Evolutionary conservation across 2,113 vertebrate species (phyloP).

Genomic region (Ceyx melanurus): DNA sequence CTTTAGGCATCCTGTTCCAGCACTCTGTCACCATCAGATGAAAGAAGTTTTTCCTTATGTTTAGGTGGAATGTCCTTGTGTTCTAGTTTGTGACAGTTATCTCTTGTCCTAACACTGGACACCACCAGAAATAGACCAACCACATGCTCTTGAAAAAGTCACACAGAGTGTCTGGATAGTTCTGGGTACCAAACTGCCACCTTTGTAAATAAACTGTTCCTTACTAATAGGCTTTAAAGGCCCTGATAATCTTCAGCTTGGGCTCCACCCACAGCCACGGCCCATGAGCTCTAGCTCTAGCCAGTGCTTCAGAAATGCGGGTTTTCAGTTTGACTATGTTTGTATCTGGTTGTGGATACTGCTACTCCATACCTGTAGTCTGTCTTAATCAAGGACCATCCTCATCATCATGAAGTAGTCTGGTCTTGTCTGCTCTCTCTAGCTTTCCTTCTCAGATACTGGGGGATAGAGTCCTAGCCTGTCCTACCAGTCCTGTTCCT

Average conservation of each 20-base stretch:
- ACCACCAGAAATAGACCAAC: too few species aligned
- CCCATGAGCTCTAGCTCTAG: background rate
- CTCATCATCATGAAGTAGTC: background rate
- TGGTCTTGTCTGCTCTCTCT: background rate
- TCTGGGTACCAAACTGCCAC: background rate
- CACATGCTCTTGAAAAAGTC: too few species aligned
- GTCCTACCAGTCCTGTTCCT: background rate
- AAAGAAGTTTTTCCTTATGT: too few species aligned
- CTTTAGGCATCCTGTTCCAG: too few species aligned
- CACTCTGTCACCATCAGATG: too few species aligned
- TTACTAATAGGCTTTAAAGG: background rate
- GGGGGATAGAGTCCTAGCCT: background rate
- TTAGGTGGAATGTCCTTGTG: too few species aligned
- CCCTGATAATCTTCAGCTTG: background rate
- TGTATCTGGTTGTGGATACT: background rate
- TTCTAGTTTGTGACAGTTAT: too few species aligned
- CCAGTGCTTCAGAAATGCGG: background rate
- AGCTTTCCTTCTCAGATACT: background rate
- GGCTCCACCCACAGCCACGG: background rate
- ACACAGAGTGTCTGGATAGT: background rate
- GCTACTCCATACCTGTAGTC: background rate
- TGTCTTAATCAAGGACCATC: background rate
- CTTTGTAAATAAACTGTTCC: background rate
- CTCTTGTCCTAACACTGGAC: too few species aligned
- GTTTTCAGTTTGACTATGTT: rapidly evolving